Evolutionary conservation across 2,888 invertebrate genomes (phyloP), one percentile per base, ranked within the genome.

Genomic region (Tineola bisselliella): DNA sequence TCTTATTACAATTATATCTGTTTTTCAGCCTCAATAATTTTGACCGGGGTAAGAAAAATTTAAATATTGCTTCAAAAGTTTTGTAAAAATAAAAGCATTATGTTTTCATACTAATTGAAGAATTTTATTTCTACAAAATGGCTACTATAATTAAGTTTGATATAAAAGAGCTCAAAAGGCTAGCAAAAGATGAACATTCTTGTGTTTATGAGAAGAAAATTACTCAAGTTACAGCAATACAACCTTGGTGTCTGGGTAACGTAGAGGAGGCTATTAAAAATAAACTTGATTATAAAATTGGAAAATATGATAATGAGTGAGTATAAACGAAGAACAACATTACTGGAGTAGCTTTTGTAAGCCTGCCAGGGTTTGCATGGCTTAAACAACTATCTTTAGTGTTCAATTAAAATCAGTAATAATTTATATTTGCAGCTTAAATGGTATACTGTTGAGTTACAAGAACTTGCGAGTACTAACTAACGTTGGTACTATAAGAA

Each of bases 401-500:
- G n/a, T n/a, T n/a, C n/a, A n/a, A n/a, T n/a, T n/a, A n/a, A n/a
- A n/a, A n/a, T n/a, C n/a, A n/a, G n/a, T n/a, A n/a, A n/a, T n/a
- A n/a, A n/a, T 56, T 44, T 25, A 19, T 19, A 56, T 62, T 62
- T 63, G 61, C 75, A 93, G 92, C 61, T 87, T 91, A 59, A 83
- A 89, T 70, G 93, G 93, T 19, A 90, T 93, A 64, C 74, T 92
- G 1, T 73, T 93, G 62, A 90, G 91, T 61, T 93, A 90, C 69
- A 89, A 90, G 71, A 91, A 92, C 69, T 81, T 92, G 8, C 88
- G 88, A 66, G 71, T 92, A 19, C 69, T 90, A 12, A 88, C 88
- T 63, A 78, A 88, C 65, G 69, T 88, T 56, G 92, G 91, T n/a
- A 75, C 81, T 13, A 89, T 91, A 61, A 77, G 89, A 63, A 86